Conservation (phyloP, 2,797 vertebrate genomes). For the Oryzias sinensis region DNA sequence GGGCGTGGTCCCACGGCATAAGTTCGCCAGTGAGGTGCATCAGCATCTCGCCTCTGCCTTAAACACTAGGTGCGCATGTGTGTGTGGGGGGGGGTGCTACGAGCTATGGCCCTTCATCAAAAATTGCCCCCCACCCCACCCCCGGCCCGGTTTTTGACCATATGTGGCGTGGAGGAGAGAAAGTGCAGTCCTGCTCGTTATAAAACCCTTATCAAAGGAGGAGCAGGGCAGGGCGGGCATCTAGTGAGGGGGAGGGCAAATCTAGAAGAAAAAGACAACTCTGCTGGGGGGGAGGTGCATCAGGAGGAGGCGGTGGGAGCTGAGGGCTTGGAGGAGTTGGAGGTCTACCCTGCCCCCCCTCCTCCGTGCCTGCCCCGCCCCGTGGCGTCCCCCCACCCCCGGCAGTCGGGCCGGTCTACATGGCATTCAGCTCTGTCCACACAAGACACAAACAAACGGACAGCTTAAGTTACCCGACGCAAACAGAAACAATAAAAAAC, state of each 20-base stretch:
- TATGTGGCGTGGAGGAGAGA: slow-evolving; percentile 34
- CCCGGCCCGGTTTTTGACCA: slow-evolving; percentile 20
- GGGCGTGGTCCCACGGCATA: slow-evolving; percentile 53
- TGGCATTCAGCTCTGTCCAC: slow-evolving; percentile 81
- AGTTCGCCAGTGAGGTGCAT: slow-evolving; percentile 62
- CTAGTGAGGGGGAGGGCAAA: slow-evolving; percentile 52
- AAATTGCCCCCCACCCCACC: slow-evolving; percentile 3
- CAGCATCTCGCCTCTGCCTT: slow-evolving; percentile 52
- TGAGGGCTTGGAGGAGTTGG: slow-evolving; percentile 12
- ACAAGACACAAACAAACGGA: slow-evolving; percentile 72
- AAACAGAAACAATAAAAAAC: slow-evolving; percentile 76
- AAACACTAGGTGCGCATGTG: slow-evolving; percentile 29
- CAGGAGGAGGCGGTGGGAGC: slow-evolving; percentile 57
- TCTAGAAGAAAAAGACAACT: slow-evolving; percentile 62
- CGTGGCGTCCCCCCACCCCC: slow-evolving; percentile 43
- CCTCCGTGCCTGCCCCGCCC: slow-evolving; percentile 37
- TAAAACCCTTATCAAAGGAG: slow-evolving; percentile 57
- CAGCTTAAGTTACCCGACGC: slow-evolving; percentile 72
- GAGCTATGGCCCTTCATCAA: background rate
- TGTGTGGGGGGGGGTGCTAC: background rate
- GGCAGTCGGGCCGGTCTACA: slow-evolving; percentile 73
- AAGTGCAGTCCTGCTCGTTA: slow-evolving; percentile 58
- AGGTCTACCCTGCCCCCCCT: slow-evolving; percentile 51
- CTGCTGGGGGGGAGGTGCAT: slow-evolving; percentile 55
- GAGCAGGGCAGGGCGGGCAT: slow-evolving; percentile 37